Evolutionary conservation across 1,140 invertebrate species (phyloP).

Genomic region (Caenorhabditis tropicalis): DNA sequence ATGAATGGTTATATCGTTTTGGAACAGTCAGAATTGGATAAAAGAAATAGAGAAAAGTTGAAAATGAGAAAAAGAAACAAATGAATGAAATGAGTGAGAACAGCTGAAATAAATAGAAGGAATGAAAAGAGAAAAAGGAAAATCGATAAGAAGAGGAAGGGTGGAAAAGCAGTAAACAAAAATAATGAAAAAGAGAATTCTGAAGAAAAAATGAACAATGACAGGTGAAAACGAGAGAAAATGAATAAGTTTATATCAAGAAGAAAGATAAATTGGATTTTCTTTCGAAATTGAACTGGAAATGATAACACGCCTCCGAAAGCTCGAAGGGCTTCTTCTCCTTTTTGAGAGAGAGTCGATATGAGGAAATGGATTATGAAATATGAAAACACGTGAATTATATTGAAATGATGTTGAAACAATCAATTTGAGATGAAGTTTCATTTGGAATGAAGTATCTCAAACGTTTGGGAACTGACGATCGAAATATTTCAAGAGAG

Average conservation of each 20-base stretch:
- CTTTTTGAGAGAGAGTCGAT: too few relatives aligned
- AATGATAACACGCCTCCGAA: too few relatives aligned
- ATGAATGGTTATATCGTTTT: not conserved
- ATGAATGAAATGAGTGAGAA: not conserved
- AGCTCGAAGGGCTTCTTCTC: too few relatives aligned
- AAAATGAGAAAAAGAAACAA: not conserved
- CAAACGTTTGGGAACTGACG: too few relatives aligned
- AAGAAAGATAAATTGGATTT: not conserved
- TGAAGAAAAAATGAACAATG: too few relatives aligned
- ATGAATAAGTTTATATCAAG: not conserved
- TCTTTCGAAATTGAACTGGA: too few relatives aligned
- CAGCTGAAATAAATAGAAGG: not conserved
- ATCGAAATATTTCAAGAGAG: too few relatives aligned
- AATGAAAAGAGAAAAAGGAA: not conserved
- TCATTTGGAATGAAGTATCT: too few relatives aligned
- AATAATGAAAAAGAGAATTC: not conserved
- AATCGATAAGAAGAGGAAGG: conserved; percentile 18
- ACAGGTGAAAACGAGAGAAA: not conserved
- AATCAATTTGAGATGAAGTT: too few relatives aligned
- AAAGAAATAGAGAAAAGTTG: not conserved
- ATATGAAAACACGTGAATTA: too few relatives aligned
- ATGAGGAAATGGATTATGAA: too few relatives aligned
- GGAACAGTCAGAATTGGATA: not conserved
- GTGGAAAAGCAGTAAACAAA: not conserved
- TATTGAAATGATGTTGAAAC: too few relatives aligned